phyloP scores from a whole-genome alignment of 2,888 invertebrate genomes.

The Hylaea fasciaria region DNA sequence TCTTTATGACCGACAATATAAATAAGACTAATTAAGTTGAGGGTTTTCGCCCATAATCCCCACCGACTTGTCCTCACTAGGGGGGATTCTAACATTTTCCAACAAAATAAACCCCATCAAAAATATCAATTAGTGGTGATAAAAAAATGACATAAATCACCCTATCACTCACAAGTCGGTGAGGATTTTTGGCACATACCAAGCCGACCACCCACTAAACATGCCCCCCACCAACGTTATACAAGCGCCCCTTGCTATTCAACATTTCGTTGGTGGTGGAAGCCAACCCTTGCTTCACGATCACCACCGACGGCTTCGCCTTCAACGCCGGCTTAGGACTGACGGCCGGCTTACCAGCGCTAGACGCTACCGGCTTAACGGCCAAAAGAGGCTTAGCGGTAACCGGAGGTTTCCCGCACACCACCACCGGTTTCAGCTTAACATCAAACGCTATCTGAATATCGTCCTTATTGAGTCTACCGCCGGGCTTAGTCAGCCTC shows the following conservation, averaged over 20 bases:
- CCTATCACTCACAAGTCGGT: too few species aligned
- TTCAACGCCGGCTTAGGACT: constrained; percentile 26
- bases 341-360: constrained; percentile 12
- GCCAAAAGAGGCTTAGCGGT: neutral
- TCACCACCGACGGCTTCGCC: constrained; percentile 71
- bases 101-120: too few species aligned
- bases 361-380: constrained; percentile 2
- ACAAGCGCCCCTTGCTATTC: constrained; percentile 46
- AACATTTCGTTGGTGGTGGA: constrained; percentile 55
- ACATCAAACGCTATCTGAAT: constrained; percentile 57
- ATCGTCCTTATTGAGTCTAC: constrained; percentile 71
- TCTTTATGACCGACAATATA: too few species aligned
- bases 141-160: too few species aligned
- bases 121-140: too few species aligned
- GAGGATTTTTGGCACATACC: too few species aligned
- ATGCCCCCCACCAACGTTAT: constrained; percentile 43
- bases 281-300: constrained; percentile 85
- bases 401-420: neutral
- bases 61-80: too few species aligned
- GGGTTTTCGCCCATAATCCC: too few species aligned
- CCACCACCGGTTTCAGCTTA: constrained; percentile 17
- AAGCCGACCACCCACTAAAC: neutral
- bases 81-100: too few species aligned
- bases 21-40: too few species aligned
- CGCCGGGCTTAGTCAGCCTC: constrained; percentile 56